Conservation (phyloP, 2,113 vertebrate genomes). For the Neodon shergylaensis region DNA sequence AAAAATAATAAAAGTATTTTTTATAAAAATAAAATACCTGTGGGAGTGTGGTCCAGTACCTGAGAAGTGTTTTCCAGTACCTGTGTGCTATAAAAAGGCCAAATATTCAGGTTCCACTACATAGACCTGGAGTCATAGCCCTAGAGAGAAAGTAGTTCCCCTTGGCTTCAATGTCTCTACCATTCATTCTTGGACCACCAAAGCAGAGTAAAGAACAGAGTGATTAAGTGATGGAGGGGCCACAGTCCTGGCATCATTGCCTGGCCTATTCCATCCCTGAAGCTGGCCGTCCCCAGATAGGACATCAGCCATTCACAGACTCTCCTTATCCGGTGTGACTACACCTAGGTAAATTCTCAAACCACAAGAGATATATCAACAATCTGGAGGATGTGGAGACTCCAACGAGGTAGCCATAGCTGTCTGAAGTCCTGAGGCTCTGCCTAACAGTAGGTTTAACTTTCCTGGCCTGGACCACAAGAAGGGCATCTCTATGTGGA, state of each 20-base stretch:
- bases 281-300: too few relatives aligned
- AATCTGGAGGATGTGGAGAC: fast-evolving
- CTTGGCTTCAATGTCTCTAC: background rate
- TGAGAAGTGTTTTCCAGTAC: constrained; percentile 1
- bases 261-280: too few relatives aligned
- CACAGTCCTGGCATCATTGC: fast-evolving
- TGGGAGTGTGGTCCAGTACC: background rate
- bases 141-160: background rate
- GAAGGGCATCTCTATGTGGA: background rate
- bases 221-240: background rate
- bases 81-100: constrained; percentile 2
- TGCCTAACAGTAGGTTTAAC: background rate
- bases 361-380: fast-evolving
- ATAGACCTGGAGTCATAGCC: background rate
- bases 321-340: fast-evolving
- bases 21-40: background rate
- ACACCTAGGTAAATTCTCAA: background rate
- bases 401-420: background rate
- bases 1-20: background rate
- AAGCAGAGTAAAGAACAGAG: background rate
- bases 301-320: fast-evolving
- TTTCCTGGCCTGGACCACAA: background rate
- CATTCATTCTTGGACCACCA: background rate
- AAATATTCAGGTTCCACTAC: constrained; percentile 48
- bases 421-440: background rate